phyloP scores from a whole-genome alignment of 2,797 vertebrate species.

The Pseudopleuronectes americanus region DNA sequence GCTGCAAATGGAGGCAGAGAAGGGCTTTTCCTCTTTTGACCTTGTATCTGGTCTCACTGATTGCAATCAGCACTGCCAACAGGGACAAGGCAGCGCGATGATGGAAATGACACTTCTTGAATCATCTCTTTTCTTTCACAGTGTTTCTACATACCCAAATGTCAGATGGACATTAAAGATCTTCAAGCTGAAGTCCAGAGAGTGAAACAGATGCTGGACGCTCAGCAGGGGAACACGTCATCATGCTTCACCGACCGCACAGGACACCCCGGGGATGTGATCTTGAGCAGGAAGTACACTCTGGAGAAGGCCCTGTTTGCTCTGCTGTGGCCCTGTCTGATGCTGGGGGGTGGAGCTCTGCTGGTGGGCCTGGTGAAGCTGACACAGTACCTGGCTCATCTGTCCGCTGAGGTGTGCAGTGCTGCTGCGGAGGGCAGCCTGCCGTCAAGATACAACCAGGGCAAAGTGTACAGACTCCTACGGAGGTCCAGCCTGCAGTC shows the following conservation, averaged over 20 bases:
- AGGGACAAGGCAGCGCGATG: constrained; percentile 20
- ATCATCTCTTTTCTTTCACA: constrained; percentile 52
- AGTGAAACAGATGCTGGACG: constrained; percentile 77
- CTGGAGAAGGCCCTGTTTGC: constrained; percentile 72
- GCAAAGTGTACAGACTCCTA: constrained; percentile 68
- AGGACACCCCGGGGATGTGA: constrained; percentile 70
- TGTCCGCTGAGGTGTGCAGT: constrained; percentile 70
- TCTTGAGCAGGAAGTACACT: constrained; percentile 80
- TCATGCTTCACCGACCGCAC: constrained; percentile 74
- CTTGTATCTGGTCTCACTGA: constrained; percentile 24
- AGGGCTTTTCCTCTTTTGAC: background rate
- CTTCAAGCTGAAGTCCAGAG: constrained; percentile 75
- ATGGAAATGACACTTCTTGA: constrained; percentile 31
- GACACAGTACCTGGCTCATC: constrained; percentile 81
- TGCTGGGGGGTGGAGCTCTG: constrained; percentile 83
- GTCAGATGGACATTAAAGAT: constrained; percentile 75
- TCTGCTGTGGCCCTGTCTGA: constrained; percentile 86
- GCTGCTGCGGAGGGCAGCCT: constrained; percentile 23
- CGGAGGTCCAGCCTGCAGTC: constrained; percentile 46
- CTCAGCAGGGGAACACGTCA: constrained; percentile 54
- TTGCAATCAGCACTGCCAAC: constrained; percentile 45
- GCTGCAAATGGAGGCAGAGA: background rate
- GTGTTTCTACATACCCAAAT: constrained; percentile 90
- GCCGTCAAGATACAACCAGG: constrained; percentile 24
- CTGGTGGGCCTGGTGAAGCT: constrained; percentile 87